These are phyloP conservation scores for Natator depressus DNA, from an alignment of 2,113 vertebrate genomes.

Conservation along the genomic window DNA sequence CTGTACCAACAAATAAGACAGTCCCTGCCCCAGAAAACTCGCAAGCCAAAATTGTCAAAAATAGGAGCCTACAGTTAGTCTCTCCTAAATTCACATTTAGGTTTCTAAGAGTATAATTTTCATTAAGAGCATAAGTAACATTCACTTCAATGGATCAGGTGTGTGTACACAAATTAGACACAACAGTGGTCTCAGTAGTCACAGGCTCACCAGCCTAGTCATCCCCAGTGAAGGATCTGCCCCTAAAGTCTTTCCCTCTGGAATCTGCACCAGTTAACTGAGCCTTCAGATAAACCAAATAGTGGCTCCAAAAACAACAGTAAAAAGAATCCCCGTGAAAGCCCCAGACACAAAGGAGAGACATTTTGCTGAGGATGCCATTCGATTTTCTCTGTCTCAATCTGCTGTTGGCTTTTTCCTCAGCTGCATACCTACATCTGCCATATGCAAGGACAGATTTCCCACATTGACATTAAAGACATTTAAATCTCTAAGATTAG, in stretches of 20 bases:
- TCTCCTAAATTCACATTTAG: neutral
- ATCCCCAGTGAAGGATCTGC: neutral
- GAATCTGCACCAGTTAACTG: neutral
- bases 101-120: neutral
- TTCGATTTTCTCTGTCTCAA: neutral
- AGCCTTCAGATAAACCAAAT: neutral
- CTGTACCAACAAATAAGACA: neutral
- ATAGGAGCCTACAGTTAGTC: neutral
- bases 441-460: neutral
- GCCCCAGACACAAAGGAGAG: neutral
- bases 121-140: neutral
- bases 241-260: neutral
- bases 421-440: neutral
- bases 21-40: neutral
- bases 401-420: neutral
- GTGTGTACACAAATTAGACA: neutral
- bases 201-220: neutral
- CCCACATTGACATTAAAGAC: neutral
- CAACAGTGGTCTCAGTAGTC: neutral
- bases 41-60: neutral
- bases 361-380: neutral
- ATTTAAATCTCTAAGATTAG: neutral
- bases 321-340: neutral
- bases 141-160: neutral
- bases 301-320: neutral